Evolutionary conservation across 2,888 invertebrate species (phyloP).

Genomic region (Drosophila phalerata): DNA sequence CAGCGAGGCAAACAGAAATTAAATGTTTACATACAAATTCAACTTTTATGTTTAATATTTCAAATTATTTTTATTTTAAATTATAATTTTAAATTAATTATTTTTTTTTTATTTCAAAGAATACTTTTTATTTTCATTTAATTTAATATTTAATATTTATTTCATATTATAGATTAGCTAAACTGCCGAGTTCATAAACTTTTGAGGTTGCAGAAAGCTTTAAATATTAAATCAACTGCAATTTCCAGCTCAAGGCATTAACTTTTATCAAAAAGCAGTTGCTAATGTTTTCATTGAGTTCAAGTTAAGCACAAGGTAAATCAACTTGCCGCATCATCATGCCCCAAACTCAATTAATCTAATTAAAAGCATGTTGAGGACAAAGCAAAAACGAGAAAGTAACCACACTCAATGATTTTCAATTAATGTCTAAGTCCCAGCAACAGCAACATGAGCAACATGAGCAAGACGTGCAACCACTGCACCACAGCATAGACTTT

Average conservation of each 20-base stretch:
- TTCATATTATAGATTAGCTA: no score
- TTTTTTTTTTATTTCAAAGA: no score
- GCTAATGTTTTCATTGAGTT: not conserved
- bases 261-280: not conserved
- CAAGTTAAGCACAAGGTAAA: constrained; percentile 8
- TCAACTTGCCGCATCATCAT: constrained; percentile 21
- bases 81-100: no score
- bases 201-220: not conserved
- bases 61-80: not conserved
- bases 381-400: constrained; percentile 5
- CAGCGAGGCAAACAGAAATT: not conserved
- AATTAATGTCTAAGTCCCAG: constrained; percentile 63
- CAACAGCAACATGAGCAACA: constrained; percentile 14
- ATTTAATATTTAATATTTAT: not conserved
- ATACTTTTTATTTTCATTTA: not conserved
- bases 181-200: no score
- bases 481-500: constrained; percentile 22
- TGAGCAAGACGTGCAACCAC: constrained; percentile 17
- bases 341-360: constrained; percentile 28
- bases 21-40: constrained; percentile 12
- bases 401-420: constrained; percentile 63
- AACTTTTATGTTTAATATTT: not conserved
- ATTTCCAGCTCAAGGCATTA: not conserved
- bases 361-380: constrained; percentile 29
- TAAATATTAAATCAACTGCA: not conserved